phyloP scores from a whole-genome alignment of 1,140 invertebrate species.

The Aculops lycopersici region DNA sequence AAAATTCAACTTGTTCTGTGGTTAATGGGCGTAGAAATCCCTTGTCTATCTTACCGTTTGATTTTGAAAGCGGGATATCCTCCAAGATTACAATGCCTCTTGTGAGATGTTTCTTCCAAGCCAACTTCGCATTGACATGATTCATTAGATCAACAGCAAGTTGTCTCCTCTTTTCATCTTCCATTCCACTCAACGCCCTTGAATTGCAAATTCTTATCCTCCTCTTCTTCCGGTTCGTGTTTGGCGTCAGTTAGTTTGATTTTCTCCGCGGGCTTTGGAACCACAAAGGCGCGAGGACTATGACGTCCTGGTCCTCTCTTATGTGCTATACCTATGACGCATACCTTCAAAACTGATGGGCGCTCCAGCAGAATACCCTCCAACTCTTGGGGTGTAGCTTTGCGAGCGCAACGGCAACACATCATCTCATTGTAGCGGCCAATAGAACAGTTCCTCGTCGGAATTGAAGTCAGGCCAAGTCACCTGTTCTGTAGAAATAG shows the following conservation, averaged over 20 bases:
- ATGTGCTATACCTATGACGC: neutral
- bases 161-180: too few species aligned
- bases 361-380: neutral
- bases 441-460: neutral
- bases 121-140: neutral
- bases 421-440: neutral
- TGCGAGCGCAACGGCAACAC: neutral
- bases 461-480: neutral
- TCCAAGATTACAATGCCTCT: neutral
- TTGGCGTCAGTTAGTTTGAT: too few species aligned
- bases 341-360: neutral
- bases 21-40: neutral
- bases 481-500: neutral
- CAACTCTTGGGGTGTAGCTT: neutral
- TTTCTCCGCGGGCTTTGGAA: too few species aligned
- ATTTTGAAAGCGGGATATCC: neutral
- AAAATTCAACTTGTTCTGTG: too few species aligned
- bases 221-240: too few species aligned
- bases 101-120: neutral
- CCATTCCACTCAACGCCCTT: too few species aligned
- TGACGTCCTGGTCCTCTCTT: neutral
- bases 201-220: too few species aligned
- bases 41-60: neutral
- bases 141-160: neutral
- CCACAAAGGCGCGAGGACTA: neutral